A percentile compares a stretch with the other conserved stretches of the same genome.
phyloP scores from a whole-genome alignment of 2,797 vertebrate genomes.

The Lagocephalus sceleratus region DNA sequence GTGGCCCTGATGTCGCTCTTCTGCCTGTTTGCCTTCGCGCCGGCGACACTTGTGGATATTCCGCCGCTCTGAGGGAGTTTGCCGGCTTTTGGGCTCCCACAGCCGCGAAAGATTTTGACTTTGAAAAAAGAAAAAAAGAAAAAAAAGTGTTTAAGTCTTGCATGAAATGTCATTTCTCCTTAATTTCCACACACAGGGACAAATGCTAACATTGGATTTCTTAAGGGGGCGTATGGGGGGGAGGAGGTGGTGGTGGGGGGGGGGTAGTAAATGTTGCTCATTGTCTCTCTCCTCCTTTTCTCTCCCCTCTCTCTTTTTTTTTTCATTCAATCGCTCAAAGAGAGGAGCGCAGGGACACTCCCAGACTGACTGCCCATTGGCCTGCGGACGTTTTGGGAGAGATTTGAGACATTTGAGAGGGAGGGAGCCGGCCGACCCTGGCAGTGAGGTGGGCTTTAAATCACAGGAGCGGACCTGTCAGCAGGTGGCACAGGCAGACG shows the following conservation, averaged over 20 bases:
- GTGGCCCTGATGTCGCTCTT: slow-evolving; percentile 8
- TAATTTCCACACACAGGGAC: background rate
- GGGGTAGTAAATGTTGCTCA: slow-evolving; percentile 49
- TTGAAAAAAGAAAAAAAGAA: too few species aligned
- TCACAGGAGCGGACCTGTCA: slow-evolving; percentile 54
- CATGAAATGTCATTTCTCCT: slow-evolving; percentile 26
- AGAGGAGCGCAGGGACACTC: slow-evolving; percentile 67
- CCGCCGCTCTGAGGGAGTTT: slow-evolving; percentile 1
- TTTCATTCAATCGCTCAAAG: slow-evolving; percentile 44
- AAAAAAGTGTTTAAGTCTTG: slow-evolving; percentile 4
- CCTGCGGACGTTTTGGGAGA: slow-evolving; percentile 58
- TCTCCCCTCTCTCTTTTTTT: slow-evolving; percentile 23
- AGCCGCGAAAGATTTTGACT: slow-evolving; percentile 10
- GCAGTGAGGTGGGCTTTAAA: slow-evolving; percentile 41
- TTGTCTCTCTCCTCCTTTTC: slow-evolving; percentile 48
- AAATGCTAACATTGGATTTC: too few species aligned
- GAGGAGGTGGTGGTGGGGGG: too few species aligned
- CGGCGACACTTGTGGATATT: slow-evolving; percentile 5
- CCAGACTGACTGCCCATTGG: slow-evolving; percentile 71
- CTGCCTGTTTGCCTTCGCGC: background rate
- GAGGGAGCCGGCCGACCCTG: slow-evolving; percentile 49
- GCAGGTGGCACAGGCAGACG: slow-evolving; percentile 72
- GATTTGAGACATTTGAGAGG: slow-evolving; percentile 70
- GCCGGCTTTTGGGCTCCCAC: slow-evolving; percentile 15
- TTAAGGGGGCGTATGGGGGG: slow-evolving; percentile 10